These are phyloP conservation scores for Sebastes nivosus DNA, from an alignment of 2,797 vertebrate species.

Conservation along the genomic window DNA sequence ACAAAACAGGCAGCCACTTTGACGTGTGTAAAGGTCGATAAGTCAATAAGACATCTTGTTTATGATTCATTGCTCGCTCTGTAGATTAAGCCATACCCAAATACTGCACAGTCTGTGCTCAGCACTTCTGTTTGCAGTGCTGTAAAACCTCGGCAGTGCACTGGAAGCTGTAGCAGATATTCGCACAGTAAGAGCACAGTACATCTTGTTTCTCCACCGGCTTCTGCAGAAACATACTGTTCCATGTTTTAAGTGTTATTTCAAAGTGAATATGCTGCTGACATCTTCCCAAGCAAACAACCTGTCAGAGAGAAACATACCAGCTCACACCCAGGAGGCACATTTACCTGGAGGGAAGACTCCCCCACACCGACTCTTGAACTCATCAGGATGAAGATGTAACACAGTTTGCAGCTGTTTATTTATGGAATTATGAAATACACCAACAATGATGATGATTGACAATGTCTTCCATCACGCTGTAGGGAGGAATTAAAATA, in stretches of 20 bases:
- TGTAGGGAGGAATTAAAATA: conserved; percentile 8
- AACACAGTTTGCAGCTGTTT: conserved; percentile 9
- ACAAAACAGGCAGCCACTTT: conserved; percentile 35
- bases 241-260: conserved; percentile 23
- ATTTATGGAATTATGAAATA: conserved; percentile 4
- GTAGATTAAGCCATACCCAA: conserved; percentile 29
- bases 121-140: conserved; percentile 25
- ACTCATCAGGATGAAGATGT: conserved; percentile 21
- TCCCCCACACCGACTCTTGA: conserved; percentile 21
- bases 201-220: conserved; percentile 27
- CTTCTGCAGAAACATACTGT: conserved; percentile 24
- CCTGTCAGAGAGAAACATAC: conserved; percentile 42
- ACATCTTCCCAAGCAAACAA: conserved; percentile 59
- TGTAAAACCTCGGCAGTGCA: conserved; percentile 24
- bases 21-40: conserved; percentile 45
- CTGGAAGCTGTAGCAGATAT: neutral
- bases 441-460: neutral
- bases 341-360: conserved; percentile 41
- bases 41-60: conserved; percentile 61
- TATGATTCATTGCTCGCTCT: conserved; percentile 43
- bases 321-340: conserved; percentile 24
- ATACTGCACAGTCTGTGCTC: conserved; percentile 20
- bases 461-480: neutral
- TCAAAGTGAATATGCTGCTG: conserved; percentile 38
- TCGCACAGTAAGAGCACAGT: neutral